Percentiles rank a stretch among this genome's conserved stretches.
Conservation (phyloP, 1,140 invertebrate genomes). For the Eupristina koningsbergeri region DNA sequence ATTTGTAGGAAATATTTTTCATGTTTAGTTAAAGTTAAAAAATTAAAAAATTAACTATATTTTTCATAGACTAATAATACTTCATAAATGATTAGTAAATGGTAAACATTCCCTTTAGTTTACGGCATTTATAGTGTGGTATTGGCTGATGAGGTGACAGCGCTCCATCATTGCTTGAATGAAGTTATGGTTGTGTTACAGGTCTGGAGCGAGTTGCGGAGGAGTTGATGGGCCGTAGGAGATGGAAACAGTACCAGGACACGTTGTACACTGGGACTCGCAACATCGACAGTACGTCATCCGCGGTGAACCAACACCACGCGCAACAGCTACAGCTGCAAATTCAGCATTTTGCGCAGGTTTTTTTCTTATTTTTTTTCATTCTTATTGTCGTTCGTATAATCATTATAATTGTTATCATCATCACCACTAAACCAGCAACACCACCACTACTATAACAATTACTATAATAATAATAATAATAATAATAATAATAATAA, state of each 20-base stretch:
- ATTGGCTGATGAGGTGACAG: conserved; percentile 40
- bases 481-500: too few relatives aligned
- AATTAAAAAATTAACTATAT: too few relatives aligned
- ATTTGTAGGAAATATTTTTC: too few relatives aligned
- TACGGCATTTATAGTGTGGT: neutral
- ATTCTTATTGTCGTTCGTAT: neutral
- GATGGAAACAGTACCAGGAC: conserved; percentile 93
- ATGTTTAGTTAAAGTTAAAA: too few relatives aligned
- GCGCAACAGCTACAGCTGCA: conserved; percentile 58
- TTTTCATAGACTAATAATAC: too few relatives aligned
- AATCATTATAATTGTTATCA: too few relatives aligned
- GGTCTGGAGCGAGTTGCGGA: conserved; percentile 96
- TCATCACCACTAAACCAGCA: too few relatives aligned
- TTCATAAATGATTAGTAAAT: neutral
- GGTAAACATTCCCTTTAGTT: neutral
- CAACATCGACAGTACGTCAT: conserved; percentile 77
- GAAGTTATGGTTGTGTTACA: conserved; percentile 74
- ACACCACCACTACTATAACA: too few relatives aligned
- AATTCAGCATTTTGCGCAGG: conserved; percentile 49
- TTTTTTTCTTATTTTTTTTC: conserved; percentile 51
- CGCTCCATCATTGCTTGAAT: conserved; percentile 65
- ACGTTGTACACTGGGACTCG: conserved; percentile 78
- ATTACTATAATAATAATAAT: too few relatives aligned
- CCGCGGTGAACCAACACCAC: conserved; percentile 53
- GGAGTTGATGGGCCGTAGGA: conserved; percentile 94